Evolutionary conservation across 2,888 invertebrate genomes (phyloP).

Genomic region (Aplocera efformata): DNA sequence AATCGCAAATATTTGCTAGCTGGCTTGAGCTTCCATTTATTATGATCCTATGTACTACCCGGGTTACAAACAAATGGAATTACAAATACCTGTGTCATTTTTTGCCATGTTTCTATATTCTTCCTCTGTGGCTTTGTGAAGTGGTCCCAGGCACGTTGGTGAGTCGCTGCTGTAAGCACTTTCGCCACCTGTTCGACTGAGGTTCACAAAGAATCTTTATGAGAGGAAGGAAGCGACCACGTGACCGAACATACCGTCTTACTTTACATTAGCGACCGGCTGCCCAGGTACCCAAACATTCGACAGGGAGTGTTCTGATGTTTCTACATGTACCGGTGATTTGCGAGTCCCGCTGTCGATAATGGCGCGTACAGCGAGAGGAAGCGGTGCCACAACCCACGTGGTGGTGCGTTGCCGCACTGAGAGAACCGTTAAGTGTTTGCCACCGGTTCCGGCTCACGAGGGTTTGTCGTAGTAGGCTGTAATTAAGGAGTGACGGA

Average conservation of each 20-base stretch:
- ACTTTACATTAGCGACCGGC: slow-evolving; percentile 46
- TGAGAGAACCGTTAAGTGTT: slow-evolving; percentile 27
- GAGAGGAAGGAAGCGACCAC: slow-evolving; percentile 46
- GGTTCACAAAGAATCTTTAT: slow-evolving; percentile 71
- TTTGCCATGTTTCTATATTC: slow-evolving; percentile 99
- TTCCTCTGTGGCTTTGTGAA: slow-evolving; percentile 99
- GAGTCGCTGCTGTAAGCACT: slow-evolving; percentile 96
- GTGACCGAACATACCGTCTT: slow-evolving; percentile 65
- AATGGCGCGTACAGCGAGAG: slow-evolving; percentile 14
- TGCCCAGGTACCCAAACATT: slow-evolving; percentile 43
- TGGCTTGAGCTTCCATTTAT: no score
- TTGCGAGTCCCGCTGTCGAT: slow-evolving; percentile 27
- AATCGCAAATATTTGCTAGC: no score
- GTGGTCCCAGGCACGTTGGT: slow-evolving; percentile 99
- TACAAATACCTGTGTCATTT: slow-evolving; percentile 91
- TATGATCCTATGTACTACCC: no score
- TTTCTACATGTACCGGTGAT: slow-evolving; percentile 43
- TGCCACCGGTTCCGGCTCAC: slow-evolving; percentile 19
- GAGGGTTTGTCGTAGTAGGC: slow-evolving; percentile 5
- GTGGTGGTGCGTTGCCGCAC: slow-evolving; percentile 18
- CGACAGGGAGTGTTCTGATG: slow-evolving; percentile 29
- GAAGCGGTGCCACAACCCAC: slow-evolving; percentile 11
- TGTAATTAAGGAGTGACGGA: no score
- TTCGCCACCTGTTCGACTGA: slow-evolving; percentile 99
- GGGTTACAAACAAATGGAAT: slow-evolving; percentile 23